A percentile compares a stretch with the other conserved stretches of the same genome.
These are phyloP conservation scores for Saiga tatarica DNA, from an alignment of 2,113 vertebrate species.

Conservation along the genomic window DNA sequence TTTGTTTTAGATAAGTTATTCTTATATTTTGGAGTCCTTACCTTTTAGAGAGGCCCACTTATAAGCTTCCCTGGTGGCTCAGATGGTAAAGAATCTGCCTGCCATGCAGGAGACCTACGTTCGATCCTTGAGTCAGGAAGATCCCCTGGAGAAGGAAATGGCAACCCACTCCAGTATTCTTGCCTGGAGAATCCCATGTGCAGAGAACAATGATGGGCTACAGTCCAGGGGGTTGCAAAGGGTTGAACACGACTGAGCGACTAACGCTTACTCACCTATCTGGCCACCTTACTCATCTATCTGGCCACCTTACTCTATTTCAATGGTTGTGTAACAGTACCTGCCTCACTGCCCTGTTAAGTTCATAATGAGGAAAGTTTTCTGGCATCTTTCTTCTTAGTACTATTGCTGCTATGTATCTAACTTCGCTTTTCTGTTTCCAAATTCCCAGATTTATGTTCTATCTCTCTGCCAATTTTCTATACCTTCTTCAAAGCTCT, in stretches of 20 bases:
- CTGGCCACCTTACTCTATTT: neutral
- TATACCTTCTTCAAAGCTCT: neutral
- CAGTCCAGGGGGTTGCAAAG: neutral
- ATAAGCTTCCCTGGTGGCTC: neutral
- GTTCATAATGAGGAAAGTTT: neutral
- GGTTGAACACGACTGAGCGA: accelerated
- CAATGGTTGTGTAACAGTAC: neutral
- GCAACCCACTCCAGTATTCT: neutral
- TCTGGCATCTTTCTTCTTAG: neutral
- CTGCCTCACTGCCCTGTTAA: neutral
- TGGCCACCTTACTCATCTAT: neutral
- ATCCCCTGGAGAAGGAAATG: neutral
- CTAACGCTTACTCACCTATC: neutral
- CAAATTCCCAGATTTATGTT: neutral
- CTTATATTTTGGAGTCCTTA: neutral
- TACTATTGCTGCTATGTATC: neutral
- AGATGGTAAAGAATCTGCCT: neutral
- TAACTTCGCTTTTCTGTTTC: neutral
- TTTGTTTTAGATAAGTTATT: neutral
- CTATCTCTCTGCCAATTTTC: neutral
- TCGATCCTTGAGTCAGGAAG: neutral
- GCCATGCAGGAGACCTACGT: neutral
- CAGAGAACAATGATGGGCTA: neutral
- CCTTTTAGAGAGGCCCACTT: neutral
- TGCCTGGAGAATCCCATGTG: neutral